Percentiles rank a stretch among this genome's conserved stretches.
Evolutionary conservation across 2,888 invertebrate species (phyloP).

Genomic region (Andrena camellia): DNA sequence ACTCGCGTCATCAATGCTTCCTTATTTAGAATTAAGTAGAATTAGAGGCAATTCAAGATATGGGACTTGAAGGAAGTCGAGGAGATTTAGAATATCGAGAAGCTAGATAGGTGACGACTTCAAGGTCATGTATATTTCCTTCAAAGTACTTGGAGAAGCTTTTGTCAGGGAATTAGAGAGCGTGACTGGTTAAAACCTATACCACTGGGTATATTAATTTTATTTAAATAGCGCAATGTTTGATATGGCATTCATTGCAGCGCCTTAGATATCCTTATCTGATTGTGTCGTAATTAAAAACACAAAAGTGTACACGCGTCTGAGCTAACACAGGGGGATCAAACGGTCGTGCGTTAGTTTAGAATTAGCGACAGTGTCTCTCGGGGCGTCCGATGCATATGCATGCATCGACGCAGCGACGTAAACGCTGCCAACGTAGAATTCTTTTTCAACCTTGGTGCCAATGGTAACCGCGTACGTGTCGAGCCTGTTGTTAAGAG

Average conservation of each 20-base stretch:
- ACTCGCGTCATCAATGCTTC: neutral
- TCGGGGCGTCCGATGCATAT: constrained; percentile 63
- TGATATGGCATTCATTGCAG: neutral
- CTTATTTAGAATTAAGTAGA: neutral
- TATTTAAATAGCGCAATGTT: no score
- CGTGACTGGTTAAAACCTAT: no score
- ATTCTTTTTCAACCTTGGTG: constrained; percentile 60
- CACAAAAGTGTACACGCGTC: neutral
- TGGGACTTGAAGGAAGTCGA: no score
- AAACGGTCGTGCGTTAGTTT: constrained; percentile 42
- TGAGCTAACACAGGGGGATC: constrained; percentile 26
- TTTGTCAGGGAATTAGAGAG: no score
- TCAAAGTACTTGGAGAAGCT: no score
- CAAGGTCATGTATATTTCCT: no score
- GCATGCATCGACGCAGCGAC: constrained; percentile 52
- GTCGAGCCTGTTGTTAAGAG: constrained; percentile 54
- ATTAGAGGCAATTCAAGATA: neutral
- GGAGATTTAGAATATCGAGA: no score
- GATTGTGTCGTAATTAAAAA: constrained; percentile 9
- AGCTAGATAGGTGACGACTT: no score
- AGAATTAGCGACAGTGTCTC: constrained; percentile 53
- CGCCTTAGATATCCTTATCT: neutral
- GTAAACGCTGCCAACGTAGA: constrained; percentile 55
- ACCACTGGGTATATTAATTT: no score
- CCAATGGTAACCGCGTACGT: constrained; percentile 56